phyloP scores from a whole-genome alignment of 2,797 vertebrate species.

The Garrulus glandarius region DNA sequence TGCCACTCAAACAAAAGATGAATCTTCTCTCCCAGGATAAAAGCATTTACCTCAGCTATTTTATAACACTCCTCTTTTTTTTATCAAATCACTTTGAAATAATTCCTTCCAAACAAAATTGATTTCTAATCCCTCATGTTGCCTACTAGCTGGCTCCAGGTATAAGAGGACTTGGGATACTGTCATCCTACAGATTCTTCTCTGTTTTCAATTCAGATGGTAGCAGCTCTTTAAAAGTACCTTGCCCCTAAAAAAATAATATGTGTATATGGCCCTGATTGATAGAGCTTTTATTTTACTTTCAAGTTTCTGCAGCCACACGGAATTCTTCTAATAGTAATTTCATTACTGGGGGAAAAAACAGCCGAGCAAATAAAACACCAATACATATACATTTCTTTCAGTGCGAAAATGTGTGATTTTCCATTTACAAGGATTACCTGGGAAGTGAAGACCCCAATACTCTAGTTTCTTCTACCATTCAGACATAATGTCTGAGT shows the following conservation, averaged over 20 bases:
- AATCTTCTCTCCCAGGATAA: background rate
- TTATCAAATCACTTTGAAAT: background rate
- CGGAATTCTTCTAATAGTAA: background rate
- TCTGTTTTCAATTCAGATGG: background rate
- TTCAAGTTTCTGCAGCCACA: background rate
- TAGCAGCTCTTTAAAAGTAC: background rate
- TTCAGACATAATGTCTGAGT: background rate
- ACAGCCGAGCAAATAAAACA: background rate
- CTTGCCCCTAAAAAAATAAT: background rate
- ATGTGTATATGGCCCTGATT: rapidly evolving
- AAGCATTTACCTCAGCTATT: background rate
- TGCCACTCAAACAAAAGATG: background rate
- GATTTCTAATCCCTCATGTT: background rate
- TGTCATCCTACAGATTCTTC: background rate
- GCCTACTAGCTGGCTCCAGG: background rate
- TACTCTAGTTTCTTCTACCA: background rate
- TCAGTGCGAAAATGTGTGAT: background rate
- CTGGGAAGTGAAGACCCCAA: background rate
- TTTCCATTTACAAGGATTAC: background rate
- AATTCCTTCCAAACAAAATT: background rate
- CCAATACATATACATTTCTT: rapidly evolving
- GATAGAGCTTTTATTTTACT: background rate
- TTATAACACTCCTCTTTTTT: background rate
- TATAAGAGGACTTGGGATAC: background rate
- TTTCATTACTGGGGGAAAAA: background rate